Percentiles rank a stretch among this genome's conserved stretches.
phyloP scores from a whole-genome alignment of 2,797 vertebrate genomes.

The Leptoclinus maculatus region DNA sequence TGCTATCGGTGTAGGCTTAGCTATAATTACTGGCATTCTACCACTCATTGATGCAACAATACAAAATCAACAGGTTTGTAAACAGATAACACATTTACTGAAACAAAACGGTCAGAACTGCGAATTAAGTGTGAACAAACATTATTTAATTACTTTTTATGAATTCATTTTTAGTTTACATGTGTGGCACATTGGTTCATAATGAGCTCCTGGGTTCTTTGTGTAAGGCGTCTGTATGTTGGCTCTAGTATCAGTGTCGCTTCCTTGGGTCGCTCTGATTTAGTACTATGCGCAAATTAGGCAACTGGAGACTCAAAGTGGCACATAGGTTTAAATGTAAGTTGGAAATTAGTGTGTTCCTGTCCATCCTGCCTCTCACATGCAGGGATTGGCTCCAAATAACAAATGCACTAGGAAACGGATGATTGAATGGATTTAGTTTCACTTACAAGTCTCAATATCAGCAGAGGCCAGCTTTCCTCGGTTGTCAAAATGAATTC shows the following conservation, averaged over 20 bases:
- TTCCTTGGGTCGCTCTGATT: neutral
- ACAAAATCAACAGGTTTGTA: neutral
- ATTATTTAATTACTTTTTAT: neutral
- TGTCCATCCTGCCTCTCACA: neutral
- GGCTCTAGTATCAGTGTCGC: neutral
- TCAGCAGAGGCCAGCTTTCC: conserved; percentile 94
- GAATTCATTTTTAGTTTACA: neutral
- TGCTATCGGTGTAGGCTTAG: neutral
- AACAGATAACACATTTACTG: neutral
- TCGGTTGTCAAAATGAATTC: conserved; percentile 92
- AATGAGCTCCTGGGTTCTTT: neutral
- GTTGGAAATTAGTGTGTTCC: neutral
- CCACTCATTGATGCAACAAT: neutral
- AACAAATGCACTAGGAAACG: neutral
- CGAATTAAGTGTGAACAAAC: neutral
- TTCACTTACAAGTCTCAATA: conserved; percentile 92
- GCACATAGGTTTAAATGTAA: neutral
- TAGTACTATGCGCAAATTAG: neutral
- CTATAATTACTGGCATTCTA: neutral
- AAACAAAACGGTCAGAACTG: neutral
- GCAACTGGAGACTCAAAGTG: neutral
- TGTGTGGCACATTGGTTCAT: neutral
- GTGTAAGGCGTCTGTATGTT: neutral
- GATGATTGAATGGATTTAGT: conserved; percentile 9
- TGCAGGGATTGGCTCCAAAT: neutral